Percentiles rank a stretch among this genome's conserved stretches.
phyloP scores from a whole-genome alignment of 2,888 invertebrate species.

The Neoscelio sp. region DNA sequence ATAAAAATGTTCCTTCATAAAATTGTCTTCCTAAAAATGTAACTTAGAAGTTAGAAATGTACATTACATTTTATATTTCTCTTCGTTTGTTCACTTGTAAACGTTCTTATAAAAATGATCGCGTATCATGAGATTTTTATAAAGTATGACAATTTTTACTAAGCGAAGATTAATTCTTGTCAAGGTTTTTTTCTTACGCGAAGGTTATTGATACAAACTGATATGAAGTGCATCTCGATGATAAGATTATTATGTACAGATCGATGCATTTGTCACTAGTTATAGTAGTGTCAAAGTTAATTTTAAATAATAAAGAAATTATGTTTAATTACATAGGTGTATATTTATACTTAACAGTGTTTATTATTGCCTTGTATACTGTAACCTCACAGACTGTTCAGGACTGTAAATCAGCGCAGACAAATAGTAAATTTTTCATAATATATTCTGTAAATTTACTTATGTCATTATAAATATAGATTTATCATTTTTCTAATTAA shows the following conservation, averaged over 20 bases:
- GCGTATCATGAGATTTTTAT: no score
- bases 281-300: constrained; percentile 8
- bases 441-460: neutral
- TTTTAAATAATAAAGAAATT: neutral
- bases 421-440: constrained; percentile 4
- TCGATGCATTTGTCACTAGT: no score
- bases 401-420: neutral
- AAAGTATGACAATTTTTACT: no score
- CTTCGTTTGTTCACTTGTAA: no score
- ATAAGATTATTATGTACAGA: constrained; percentile 24
- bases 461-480: neutral
- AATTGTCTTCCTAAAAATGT: no score
- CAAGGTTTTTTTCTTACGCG: no score
- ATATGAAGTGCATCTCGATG: neutral
- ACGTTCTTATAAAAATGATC: no score
- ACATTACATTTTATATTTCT: no score
- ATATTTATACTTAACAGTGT: neutral
- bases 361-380: constrained; percentile 3
- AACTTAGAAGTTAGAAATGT: no score
- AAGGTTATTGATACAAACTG: constrained; percentile 11
- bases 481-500: constrained; percentile 20
- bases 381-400: neutral
- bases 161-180: no score
- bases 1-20: no score
- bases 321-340: constrained; percentile 12